Evolutionary conservation across 1,140 invertebrate species (phyloP).

Genomic region (Goniozus legneri): DNA sequence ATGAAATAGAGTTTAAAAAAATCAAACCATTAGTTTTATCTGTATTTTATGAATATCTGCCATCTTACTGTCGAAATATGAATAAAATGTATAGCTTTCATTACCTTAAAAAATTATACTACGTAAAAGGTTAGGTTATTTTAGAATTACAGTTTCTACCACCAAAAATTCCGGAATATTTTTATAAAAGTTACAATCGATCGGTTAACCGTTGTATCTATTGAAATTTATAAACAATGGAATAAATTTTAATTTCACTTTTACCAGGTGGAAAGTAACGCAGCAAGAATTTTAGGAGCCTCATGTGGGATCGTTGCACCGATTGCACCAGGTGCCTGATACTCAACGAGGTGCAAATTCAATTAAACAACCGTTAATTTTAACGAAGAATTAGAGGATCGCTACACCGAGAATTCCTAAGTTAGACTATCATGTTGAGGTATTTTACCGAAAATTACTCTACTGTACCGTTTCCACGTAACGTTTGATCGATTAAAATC

Average conservation of each 20-base stretch:
- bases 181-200: not conserved
- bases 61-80: too few relatives aligned
- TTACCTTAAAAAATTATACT: slow-evolving; percentile 5
- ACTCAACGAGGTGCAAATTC: slow-evolving; percentile 9
- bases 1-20: not conserved
- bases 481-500: slow-evolving; percentile 26
- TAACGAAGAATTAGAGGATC: too few relatives aligned
- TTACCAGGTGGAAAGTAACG: slow-evolving; percentile 65
- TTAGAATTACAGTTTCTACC: too few relatives aligned
- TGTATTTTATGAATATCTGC: too few relatives aligned
- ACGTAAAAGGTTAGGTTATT: too few relatives aligned
- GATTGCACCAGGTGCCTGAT: slow-evolving; percentile 1
- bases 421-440: too few relatives aligned
- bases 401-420: too few relatives aligned
- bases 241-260: slow-evolving; percentile 2
- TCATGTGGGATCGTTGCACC: slow-evolving; percentile 50
- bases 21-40: too few relatives aligned
- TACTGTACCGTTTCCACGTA: slow-evolving; percentile 20
- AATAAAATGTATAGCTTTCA: not conserved
- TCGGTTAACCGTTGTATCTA: not conserved
- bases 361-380: too few relatives aligned
- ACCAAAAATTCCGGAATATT: too few relatives aligned
- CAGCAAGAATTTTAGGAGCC: slow-evolving; percentile 63
- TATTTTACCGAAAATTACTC: too few relatives aligned
- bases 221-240: slow-evolving; percentile 4